These are phyloP conservation scores for Pseudorhiza aurosa DNA, from an alignment of 30 jellyfish, hydroid and myxozoan species.

Conservation along the genomic window DNA sequence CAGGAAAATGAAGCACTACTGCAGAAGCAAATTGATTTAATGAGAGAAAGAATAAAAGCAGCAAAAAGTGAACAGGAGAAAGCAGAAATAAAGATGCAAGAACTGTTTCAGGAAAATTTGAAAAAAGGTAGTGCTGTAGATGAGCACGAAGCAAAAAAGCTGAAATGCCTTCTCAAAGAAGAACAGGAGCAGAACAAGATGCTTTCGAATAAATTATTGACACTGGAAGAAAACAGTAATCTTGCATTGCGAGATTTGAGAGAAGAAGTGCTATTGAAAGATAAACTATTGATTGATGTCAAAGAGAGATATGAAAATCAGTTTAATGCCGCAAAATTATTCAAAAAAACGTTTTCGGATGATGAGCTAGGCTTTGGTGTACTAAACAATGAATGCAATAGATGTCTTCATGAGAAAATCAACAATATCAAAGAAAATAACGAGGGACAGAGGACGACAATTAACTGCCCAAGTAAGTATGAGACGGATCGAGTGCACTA, in stretches of 20 bases:
- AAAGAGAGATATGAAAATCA: not conserved
- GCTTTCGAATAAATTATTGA: not conserved
- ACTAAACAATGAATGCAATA: not conserved
- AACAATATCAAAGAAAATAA: not conserved
- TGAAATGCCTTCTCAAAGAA: not conserved
- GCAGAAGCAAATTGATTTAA: too few species aligned
- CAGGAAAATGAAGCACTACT: too few species aligned
- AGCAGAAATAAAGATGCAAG: not conserved
- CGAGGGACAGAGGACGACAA: not conserved
- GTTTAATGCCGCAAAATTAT: not conserved
- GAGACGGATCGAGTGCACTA: not conserved
- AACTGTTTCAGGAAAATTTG: not conserved
- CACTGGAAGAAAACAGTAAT: not conserved
- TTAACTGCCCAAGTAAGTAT: not conserved
- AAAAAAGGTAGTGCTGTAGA: not conserved
- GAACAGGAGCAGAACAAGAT: slow-evolving; percentile 16
- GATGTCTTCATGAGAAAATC: too few species aligned
- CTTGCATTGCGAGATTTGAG: not conserved
- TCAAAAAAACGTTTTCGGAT: not conserved
- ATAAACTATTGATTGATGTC: not conserved
- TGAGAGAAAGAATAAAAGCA: too few species aligned
- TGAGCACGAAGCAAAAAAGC: not conserved
- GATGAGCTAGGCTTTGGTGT: not conserved
- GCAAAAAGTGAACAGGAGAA: not conserved
- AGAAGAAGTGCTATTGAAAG: slow-evolving; percentile 6